Base-by-base conservation (phyloP, 1,140 invertebrate species). In the Tetramorium parvispinum region DNA sequence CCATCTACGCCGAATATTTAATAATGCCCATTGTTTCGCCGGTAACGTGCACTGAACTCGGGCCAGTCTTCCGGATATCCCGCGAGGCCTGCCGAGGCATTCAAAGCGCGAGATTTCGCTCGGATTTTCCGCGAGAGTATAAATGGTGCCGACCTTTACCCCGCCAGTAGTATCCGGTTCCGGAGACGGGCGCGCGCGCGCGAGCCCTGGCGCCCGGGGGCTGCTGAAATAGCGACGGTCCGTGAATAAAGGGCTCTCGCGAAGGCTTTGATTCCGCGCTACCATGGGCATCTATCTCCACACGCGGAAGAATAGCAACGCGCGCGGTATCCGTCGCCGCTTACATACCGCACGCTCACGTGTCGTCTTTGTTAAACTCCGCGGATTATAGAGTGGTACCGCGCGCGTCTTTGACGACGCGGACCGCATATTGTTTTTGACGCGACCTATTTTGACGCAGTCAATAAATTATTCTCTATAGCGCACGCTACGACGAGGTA, bases 1-100 rank as follows among this genome's bases (percentile, higher is more conserved):
- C 49, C 21, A 49, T 79, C 79, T 27, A 49, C 53, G 49, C 76
- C 81, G 77, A 87, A 88, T 88, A 85, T 88, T 87, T 89, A 90
- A 90, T 88, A 85, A 90, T 73, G 65, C 43, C 78, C 63, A 75
- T 88, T 90, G 88, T 90, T 88, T 88, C 81, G 65, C 55, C 43
- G 51, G 70, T 37, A 53, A 43, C 53, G 71, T 71, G 61, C 70
- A 65, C 83, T 61, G 85, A 59, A 79, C 32, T 4, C 27, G 46
- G 43, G 49, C 63, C 70, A 63, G 75, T 77, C 51, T 53, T 11
- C 51, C 43, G 68, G 57, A 73, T 66, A 59, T 51, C 24, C 79
- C 53, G 68, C 59, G 73, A 85, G 82, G 10, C 40, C 63, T 16
- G 13, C 18, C 61, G 55, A 68, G 65, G 51, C 11, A 81, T 76